Base-by-base conservation (phyloP, 2,888 invertebrate species). In the Acanthosepion pharaonis region DNA sequence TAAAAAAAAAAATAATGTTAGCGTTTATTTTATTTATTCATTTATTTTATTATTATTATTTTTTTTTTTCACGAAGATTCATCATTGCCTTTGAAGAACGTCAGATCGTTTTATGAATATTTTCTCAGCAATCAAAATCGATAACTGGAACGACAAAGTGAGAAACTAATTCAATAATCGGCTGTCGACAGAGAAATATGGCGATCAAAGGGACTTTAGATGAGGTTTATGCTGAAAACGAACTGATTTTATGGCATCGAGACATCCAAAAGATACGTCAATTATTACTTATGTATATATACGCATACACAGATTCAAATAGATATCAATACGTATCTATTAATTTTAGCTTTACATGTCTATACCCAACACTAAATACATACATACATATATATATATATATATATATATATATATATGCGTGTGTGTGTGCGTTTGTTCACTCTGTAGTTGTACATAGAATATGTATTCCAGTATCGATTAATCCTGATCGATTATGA, bases 121-220 rank as follows among this genome's bases (percentile, higher is more conserved):
- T 78, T 78, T 78, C 78, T 78, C 78, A 78, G 78, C 78, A 9
- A 15, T 78, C 78, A 78, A 78, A 33, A 78, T 78, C 78, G 78
- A 78, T 78, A 15, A 78, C 78, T 78, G n/a, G 11, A 78, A 15
- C 33, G 78, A 78, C 78, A 78, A n/a, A 78, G 78, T 78, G 78
- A 78, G 78, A 78, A 78, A 78, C 78, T 78, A 78, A 78, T 78
- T 78, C 78, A n/a, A 78, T 78, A 78, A 78, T 33, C 78, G 78
- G 78, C 8, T 78, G n/a, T 78, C 33, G n/a, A n/a, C n/a, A 78
- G 78, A 78, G 78, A 78, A 78, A 18, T 78, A 78, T 78, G 2
- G 33, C 78, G 78, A 78, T 78, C 78, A 78, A 33, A 78, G 33
- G 78, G n/a, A 78, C 5, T 33, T 78, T 23, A 11, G 59, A 23